Evolutionary conservation across 2,888 invertebrate genomes (phyloP), one percentile per base, ranked within the genome.

Genomic region (Digitonthophagus gazella): DNA sequence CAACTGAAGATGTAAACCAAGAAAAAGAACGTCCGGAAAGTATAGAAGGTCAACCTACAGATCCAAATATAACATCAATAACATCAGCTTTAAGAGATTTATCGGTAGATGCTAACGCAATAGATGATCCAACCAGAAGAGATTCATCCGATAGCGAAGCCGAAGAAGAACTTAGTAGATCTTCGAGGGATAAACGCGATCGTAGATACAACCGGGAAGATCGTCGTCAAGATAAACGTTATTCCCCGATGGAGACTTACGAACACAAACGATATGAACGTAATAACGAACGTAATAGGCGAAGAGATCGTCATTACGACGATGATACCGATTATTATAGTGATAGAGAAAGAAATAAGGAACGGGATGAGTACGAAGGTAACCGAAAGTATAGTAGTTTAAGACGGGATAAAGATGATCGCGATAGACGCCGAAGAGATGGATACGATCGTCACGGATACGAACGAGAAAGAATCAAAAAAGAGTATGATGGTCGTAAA

Each of bases 131-230:
- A 6, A 71, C 72, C 14, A 80, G 80, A 69, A 72, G 79, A 19
- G 78, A 79, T 28, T 81, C 82, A 69, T 79, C 79, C 5, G 81
- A 81, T 65, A 81, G 81, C 69, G 82, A 80, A 6, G 74, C 74
- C 61, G 80, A 79, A 67, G 63, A 54, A 4, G 77, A 78, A n/a
- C 65, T 73, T 57, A 70, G 65, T 2, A 73, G 72, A 65, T 68
- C 73, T 6, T 73, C 74, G 2, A 73, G 69, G 15, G 71, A 72
- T 66, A 68, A 71, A 6, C 67, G 71, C 55, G 71, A 71, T 18
- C 65, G 66, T 16, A 69, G 73, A 28, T 71, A 71, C 19, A 66
- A 70, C 11, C 68, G 69, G 15, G 70, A 73, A 58, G 71, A 73
- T 8, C 71, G 70, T 67, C 69, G 69, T 15, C 72, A 73, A 14